Percentiles rank a stretch among this genome's conserved stretches.
Evolutionary conservation across 2,888 invertebrate species (phyloP).

Genomic region (Erannis defoliaria): DNA sequence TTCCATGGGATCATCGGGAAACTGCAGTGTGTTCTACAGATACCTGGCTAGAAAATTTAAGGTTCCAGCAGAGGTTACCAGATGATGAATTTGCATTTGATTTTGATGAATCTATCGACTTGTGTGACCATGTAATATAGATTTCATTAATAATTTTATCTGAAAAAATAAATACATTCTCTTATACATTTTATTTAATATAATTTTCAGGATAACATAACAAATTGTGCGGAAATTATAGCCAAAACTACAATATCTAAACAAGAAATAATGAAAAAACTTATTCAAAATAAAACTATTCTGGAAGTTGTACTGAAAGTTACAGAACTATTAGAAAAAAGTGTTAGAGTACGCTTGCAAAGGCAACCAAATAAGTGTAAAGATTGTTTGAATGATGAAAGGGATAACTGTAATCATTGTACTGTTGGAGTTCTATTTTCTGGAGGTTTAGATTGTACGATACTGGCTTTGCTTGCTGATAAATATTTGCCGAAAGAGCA

Average conservation of each 20-base stretch:
- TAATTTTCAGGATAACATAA: conserved; percentile 64
- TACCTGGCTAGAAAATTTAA: conserved; percentile 64
- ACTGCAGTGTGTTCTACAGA: conserved; percentile 56
- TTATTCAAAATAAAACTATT: conserved; percentile 72
- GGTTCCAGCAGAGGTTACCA: conserved; percentile 64
- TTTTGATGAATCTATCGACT: conserved; percentile 46
- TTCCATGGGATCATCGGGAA: conserved; percentile 63
- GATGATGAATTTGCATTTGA: conserved; percentile 69
- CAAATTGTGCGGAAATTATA: conserved; percentile 59
- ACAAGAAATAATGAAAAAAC: conserved; percentile 65
- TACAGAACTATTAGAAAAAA: conserved; percentile 82
- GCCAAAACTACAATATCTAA: conserved; percentile 57
- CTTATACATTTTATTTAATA: too few relatives aligned
- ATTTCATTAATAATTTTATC: conserved; percentile 7
- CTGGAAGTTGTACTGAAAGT: conserved; percentile 76
- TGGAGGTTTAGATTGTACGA: conserved; percentile 98
- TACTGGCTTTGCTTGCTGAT: conserved; percentile 93
- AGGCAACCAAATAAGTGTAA: conserved; percentile 88
- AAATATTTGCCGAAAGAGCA: conserved; percentile 88
- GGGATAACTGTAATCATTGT: conserved; percentile 83
- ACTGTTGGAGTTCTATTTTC: conserved; percentile 96
- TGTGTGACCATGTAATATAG: conserved; percentile 57
- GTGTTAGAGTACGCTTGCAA: conserved; percentile 87
- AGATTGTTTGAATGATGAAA: conserved; percentile 76
- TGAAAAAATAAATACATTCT: too few relatives aligned